Evolutionary conservation across 2,797 vertebrate species (phyloP).

Genomic region (Valencia hispanica): DNA sequence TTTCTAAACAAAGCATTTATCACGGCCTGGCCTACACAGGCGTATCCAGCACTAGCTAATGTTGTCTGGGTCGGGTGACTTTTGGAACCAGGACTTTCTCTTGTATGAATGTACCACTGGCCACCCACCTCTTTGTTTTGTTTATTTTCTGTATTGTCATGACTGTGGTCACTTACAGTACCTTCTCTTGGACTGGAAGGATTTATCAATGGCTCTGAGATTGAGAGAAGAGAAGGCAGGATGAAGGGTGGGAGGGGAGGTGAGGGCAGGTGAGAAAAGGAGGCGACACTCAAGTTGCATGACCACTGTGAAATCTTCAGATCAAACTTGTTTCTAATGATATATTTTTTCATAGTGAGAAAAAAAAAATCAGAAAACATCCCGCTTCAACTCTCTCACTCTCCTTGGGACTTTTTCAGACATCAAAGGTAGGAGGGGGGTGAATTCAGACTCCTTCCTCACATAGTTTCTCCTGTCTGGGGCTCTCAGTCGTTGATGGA

Average conservation of each 20-base stretch:
- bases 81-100: conserved; percentile 76
- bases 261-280: conserved; percentile 55
- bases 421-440: conserved; percentile 58
- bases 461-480: conserved; percentile 67
- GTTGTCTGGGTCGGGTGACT: conserved; percentile 69
- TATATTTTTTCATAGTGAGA: conserved; percentile 81
- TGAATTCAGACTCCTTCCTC: conserved; percentile 63
- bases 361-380: conserved; percentile 48
- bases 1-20: conserved; percentile 84
- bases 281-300: conserved; percentile 79
- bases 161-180: conserved; percentile 77
- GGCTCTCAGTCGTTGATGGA: conserved; percentile 68
- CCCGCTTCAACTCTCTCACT: conserved; percentile 61
- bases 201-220: conserved; percentile 26
- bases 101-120: conserved; percentile 80
- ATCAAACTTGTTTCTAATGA: conserved; percentile 79
- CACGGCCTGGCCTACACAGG: conserved; percentile 75
- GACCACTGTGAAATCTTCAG: conserved; percentile 81
- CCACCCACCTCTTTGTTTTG: conserved; percentile 74
- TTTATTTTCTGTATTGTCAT: conserved; percentile 66
- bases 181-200: conserved; percentile 69
- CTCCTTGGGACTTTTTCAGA: conserved; percentile 66
- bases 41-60: conserved; percentile 71
- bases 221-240: conserved; percentile 6
- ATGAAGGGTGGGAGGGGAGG: background rate